Conservation (phyloP, 2,113 vertebrate genomes). For the Chionodraco myersi region DNA sequence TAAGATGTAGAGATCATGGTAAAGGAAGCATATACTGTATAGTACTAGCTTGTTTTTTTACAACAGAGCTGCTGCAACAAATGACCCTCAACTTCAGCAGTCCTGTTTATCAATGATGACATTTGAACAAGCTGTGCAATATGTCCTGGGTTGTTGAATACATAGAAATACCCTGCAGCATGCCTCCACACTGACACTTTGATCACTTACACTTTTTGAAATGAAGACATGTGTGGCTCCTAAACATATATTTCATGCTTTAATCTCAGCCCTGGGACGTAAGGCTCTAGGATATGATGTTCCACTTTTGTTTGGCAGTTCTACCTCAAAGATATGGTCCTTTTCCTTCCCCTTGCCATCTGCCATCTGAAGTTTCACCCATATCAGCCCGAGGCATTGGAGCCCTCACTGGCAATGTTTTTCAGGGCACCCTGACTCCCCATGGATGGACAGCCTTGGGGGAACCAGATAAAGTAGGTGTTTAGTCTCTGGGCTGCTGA, state of each 20-base stretch:
- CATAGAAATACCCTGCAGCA: slow-evolving; percentile 68
- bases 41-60: neutral
- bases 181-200: slow-evolving; percentile 73
- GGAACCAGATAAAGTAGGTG: slow-evolving; percentile 84
- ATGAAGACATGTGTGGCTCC: slow-evolving; percentile 69
- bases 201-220: slow-evolving; percentile 74
- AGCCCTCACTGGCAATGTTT: slow-evolving; percentile 77
- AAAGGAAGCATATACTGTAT: slow-evolving; percentile 1
- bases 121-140: slow-evolving; percentile 66
- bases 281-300: slow-evolving; percentile 70
- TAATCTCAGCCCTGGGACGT: slow-evolving; percentile 76
- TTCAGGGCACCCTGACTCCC: slow-evolving; percentile 81
- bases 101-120: slow-evolving; percentile 55
- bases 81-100: slow-evolving; percentile 33
- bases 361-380: slow-evolving; percentile 82
- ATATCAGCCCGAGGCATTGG: slow-evolving; percentile 79
- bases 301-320: slow-evolving; percentile 78
- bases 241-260: slow-evolving; percentile 75
- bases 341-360: slow-evolving; percentile 79
- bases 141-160: slow-evolving; percentile 58
- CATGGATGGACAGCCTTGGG: slow-evolving; percentile 77
- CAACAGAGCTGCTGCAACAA: slow-evolving; percentile 22
- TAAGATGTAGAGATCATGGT: slow-evolving; percentile 16
- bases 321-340: slow-evolving; percentile 80
- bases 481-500: slow-evolving; percentile 82